Evolutionary conservation across 2,888 invertebrate species (phyloP), one percentile per base, ranked within the genome.

Genomic region (Diplolepis rosae): DNA sequence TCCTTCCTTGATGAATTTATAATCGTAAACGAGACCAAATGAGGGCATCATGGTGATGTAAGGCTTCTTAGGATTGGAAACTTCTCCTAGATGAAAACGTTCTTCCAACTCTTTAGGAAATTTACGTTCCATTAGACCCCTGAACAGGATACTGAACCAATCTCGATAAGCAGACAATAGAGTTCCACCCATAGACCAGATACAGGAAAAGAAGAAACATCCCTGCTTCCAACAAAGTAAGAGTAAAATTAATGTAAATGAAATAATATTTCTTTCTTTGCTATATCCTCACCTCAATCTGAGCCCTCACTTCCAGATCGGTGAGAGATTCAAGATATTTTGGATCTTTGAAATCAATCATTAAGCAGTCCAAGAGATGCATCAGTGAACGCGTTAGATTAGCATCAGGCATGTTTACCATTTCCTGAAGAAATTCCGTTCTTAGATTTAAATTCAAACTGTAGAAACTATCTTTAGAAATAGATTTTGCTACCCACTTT

Each of bases 101-200:
- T 91, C 89, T 68, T 89, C 90, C 0, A 94, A 90, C 81, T 92
- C 92, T 35, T 92, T 91, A 0, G 96, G 93, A 84, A 97, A 95
- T 75, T 94, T 94, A 82, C 94, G 94, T 82, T 95, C 94, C 74
- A 95, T 90, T 15, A 98, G 89, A 9, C 93, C 96, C 68, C 96
- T 92, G 68, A 88, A 87, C 48, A 98, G 85, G 68, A 93, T 85
- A 83, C 94, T 95, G 85, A 97, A 97, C 86, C 93, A 94, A 0
- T 91, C 90, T 35, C 97, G 91, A 77, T 96, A 93, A 13, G 91
- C 89, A 2, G 92, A 91, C 86, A 95, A 93, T 65, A 96, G 85
- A 0, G 96, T 94, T 0, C 94, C 96, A 42, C 98, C 98, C 81
- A 98, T 86, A 0, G 97, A 94, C 98, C 98, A 98, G 77, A 97